These are phyloP conservation scores for Sebastes itinus DNA, from an alignment of 2,797 vertebrate species.

Conservation along the genomic window DNA sequence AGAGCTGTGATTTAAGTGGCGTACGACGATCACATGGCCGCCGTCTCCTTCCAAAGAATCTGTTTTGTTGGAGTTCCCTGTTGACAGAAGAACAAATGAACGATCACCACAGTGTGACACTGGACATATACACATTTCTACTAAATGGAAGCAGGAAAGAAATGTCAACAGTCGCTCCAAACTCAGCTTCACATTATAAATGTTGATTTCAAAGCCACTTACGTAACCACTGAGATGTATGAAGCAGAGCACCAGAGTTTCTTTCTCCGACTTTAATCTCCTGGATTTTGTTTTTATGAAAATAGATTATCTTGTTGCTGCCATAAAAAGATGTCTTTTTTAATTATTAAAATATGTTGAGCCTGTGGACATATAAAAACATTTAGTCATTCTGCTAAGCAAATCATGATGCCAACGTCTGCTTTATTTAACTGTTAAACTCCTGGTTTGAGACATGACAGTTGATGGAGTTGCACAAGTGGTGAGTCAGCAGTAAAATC, in stretches of 20 bases:
- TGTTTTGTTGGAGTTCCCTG: neutral
- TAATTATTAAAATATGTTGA: neutral
- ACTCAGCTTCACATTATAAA: conserved; percentile 7
- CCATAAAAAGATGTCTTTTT: conserved; percentile 3
- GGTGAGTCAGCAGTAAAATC: neutral
- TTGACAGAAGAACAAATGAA: neutral
- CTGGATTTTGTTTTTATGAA: neutral
- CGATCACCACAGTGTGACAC: neutral
- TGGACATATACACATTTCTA: neutral
- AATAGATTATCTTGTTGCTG: conserved; percentile 2
- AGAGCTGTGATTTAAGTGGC: neutral
- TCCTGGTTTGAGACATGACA: neutral
- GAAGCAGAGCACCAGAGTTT: neutral
- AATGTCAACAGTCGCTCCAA: neutral
- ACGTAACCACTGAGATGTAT: conserved; percentile 14
- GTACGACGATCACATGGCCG: neutral
- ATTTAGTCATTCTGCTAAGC: neutral
- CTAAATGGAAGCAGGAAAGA: neutral
- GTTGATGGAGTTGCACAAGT: neutral
- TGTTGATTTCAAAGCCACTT: conserved; percentile 32
- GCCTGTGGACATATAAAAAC: neutral
- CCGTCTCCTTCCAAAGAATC: conserved; percentile 1
- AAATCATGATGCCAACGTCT: neutral
- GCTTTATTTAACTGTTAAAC: too few species aligned
- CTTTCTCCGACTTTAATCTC: conserved; percentile 21